Evolutionary conservation across 2,888 invertebrate genomes (phyloP).

Genomic region (Prosapia bicincta): DNA sequence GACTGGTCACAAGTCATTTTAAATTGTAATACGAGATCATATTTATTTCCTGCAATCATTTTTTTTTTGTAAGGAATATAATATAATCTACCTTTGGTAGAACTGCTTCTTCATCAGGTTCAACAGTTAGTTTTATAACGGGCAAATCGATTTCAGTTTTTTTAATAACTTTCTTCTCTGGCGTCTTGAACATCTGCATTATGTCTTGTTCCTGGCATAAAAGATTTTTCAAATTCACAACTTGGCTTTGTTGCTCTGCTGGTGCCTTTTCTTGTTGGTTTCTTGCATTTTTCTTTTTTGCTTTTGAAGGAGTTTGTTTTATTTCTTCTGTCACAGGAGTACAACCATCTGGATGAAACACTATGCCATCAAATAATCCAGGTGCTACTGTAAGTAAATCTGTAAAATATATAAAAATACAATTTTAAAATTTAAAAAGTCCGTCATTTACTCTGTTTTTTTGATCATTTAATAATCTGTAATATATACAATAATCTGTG

Average conservation of each 20-base stretch:
- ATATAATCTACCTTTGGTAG: slow-evolving; percentile 30
- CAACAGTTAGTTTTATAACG: slow-evolving; percentile 2
- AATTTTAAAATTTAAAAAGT: no score
- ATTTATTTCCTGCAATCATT: no score
- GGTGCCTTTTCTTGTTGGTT: not conserved
- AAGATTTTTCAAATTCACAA: slow-evolving; percentile 30
- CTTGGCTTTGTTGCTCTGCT: slow-evolving; percentile 34
- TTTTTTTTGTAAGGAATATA: no score
- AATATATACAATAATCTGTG: no score
- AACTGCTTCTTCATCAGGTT: slow-evolving; percentile 31
- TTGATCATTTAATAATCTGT: no score
- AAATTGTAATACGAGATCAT: no score
- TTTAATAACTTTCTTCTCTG: slow-evolving; percentile 9
- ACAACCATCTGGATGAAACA: slow-evolving; percentile 55
- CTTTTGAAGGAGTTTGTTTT: not conserved
- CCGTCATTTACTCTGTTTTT: no score
- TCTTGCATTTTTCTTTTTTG: not conserved
- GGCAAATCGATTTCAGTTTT: not conserved
- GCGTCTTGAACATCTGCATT: slow-evolving; percentile 14
- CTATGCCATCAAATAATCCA: slow-evolving; percentile 54
- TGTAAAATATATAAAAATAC: no score
- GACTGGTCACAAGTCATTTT: no score
- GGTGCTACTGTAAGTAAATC: slow-evolving; percentile 62
- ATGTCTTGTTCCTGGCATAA: slow-evolving; percentile 27
- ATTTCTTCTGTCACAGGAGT: slow-evolving; percentile 42